A percentile compares a stretch with the other conserved stretches of the same genome.
phyloP scores from a whole-genome alignment of 2,797 vertebrate genomes.

The Acanthis flammea region DNA sequence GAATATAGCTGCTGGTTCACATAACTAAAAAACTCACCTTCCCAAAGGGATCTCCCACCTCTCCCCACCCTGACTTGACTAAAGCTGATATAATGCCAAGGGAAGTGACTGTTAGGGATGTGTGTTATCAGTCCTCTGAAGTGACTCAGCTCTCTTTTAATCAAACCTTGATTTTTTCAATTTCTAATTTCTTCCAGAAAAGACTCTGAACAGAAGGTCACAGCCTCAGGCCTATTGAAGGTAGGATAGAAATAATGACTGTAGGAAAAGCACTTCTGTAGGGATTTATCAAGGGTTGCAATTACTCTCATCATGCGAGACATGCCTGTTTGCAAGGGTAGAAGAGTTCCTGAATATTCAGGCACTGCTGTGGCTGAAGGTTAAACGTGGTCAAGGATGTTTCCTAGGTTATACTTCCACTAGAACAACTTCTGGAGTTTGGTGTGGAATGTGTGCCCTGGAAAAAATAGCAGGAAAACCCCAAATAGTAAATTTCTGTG shows the following conservation, averaged over 20 bases:
- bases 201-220: not conserved
- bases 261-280: not conserved
- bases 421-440: not conserved
- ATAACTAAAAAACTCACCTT: not conserved
- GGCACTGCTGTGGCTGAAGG: not conserved
- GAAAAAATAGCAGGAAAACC: not conserved
- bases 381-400: not conserved
- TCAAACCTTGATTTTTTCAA: not conserved
- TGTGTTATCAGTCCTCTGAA: not conserved
- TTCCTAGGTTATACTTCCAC: not conserved
- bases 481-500: not conserved
- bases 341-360: not conserved
- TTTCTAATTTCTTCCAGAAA: constrained; percentile 13
- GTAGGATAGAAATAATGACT: not conserved
- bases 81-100: not conserved
- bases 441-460: not conserved
- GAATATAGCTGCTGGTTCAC: constrained; percentile 1
- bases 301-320: not conserved
- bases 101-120: not conserved
- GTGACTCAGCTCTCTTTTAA: constrained; percentile 8
- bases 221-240: not conserved
- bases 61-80: not conserved
- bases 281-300: not conserved
- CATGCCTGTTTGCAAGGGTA: not conserved
- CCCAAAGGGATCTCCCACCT: not conserved